Percentiles rank a stretch among this genome's conserved stretches.
phyloP scores from a whole-genome alignment of 2,888 invertebrate genomes.

The Philaethria dido region DNA sequence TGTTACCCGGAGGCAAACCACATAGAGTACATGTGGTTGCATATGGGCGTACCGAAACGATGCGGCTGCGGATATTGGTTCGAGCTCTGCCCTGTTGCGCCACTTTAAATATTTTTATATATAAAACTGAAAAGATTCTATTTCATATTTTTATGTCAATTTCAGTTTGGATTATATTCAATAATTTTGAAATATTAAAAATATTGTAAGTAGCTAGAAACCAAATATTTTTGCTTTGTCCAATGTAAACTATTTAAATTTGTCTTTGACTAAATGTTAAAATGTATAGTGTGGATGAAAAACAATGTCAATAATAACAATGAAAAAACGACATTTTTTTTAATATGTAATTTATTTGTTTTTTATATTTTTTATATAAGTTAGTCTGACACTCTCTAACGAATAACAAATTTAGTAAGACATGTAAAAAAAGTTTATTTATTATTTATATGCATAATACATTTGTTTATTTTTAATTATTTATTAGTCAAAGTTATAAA shows the following conservation, averaged over 20 bases:
- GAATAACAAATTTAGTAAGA: no score
- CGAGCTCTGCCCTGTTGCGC: conserved; percentile 71
- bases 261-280: no score
- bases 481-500: no score
- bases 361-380: no score
- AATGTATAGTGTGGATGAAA: no score
- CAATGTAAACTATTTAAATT: background rate
- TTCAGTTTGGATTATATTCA: background rate
- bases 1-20: conserved; percentile 84
- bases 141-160: background rate
- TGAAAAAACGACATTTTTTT: no score
- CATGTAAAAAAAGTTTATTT: no score
- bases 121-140: background rate
- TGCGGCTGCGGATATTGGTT: conserved; percentile 79
- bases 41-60: conserved; percentile 66
- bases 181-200: background rate
- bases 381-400: no score
- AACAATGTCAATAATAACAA: no score
- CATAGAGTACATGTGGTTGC: conserved; percentile 70
- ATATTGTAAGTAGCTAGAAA: background rate
- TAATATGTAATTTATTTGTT: no score
- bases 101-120: conserved; percentile 43
- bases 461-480: no score
- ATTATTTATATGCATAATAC: no score
- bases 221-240: background rate